These are phyloP conservation scores for Drosophila sp. DNA, from an alignment of 1,140 invertebrate genomes.

Conservation along the genomic window DNA sequence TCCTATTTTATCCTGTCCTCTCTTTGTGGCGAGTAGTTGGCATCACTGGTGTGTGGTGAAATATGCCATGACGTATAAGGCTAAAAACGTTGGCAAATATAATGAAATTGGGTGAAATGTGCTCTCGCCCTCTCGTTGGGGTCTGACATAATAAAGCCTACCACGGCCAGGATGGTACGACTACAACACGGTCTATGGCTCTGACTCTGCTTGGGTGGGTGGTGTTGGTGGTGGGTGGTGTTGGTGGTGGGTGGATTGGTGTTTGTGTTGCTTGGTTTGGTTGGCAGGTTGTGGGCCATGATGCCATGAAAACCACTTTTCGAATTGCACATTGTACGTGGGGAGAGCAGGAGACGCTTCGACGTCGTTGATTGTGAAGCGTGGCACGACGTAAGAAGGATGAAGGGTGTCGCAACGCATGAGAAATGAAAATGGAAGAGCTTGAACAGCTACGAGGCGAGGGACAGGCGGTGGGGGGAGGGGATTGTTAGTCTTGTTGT, in stretches of 20 bases:
- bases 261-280: constrained; percentile 26
- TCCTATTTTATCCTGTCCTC: too few species aligned
- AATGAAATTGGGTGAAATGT: constrained; percentile 83
- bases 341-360: constrained; percentile 39
- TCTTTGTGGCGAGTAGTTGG: too few species aligned
- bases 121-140: constrained; percentile 34
- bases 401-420: constrained; percentile 47
- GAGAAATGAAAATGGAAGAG: constrained; percentile 76
- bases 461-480: constrained; percentile 12
- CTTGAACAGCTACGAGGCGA: constrained; percentile 38
- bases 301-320: constrained; percentile 80
- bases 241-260: constrained; percentile 22
- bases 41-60: constrained; percentile 67
- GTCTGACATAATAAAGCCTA: constrained; percentile 80
- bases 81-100: constrained; percentile 84
- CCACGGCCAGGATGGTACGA: constrained; percentile 43
- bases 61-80: constrained; percentile 83
- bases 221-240: constrained; percentile 27
- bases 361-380: constrained; percentile 60
- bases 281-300: constrained; percentile 63
- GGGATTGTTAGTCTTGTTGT: constrained; percentile 24
- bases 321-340: constrained; percentile 77
- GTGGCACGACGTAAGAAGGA: constrained; percentile 38
- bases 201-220: constrained; percentile 28
- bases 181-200: constrained; percentile 6